phyloP scores from a whole-genome alignment of 2,113 vertebrate genomes.

The Brachyhypopomus gauderio region DNA sequence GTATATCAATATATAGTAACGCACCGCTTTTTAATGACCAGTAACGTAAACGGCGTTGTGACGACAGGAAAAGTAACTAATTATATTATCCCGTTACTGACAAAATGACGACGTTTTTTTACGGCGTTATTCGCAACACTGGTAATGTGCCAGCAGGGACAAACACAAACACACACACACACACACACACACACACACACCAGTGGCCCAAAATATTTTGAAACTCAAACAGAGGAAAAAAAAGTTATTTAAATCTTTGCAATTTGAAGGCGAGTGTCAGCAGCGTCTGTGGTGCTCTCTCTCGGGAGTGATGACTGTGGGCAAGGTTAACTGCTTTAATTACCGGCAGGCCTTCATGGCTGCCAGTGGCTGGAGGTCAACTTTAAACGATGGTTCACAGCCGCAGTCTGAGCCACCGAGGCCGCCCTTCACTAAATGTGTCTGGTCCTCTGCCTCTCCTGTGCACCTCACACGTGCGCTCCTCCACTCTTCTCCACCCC shows the following conservation, averaged over 20 bases:
- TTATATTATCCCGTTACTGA: too few species aligned
- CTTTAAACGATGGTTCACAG: slow-evolving; percentile 29
- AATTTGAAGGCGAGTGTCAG: not conserved
- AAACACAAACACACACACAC: too few species aligned
- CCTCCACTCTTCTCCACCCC: slow-evolving; percentile 44
- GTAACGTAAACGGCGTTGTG: too few species aligned
- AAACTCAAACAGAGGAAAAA: slow-evolving; percentile 2
- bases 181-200: not conserved
- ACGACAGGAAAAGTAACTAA: too few species aligned
- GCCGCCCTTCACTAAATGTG: slow-evolving; percentile 32
- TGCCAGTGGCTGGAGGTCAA: slow-evolving; percentile 20
- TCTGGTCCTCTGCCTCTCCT: slow-evolving; percentile 21
- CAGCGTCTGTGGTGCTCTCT: slow-evolving; percentile 17
- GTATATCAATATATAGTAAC: too few species aligned
- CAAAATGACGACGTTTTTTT: too few species aligned
- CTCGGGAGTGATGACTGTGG: slow-evolving; percentile 35
- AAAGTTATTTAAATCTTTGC: slow-evolving; percentile 9
- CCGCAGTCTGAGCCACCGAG: slow-evolving; percentile 11
- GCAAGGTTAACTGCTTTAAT: slow-evolving; percentile 54
- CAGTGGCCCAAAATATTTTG: not conserved
- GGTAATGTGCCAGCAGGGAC: too few species aligned
- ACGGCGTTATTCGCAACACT: too few species aligned
- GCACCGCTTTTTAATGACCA: too few species aligned
- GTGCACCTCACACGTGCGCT: slow-evolving; percentile 24
- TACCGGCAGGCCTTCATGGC: slow-evolving; percentile 9